Evolutionary conservation across 92 coral and sea anemone genomes (phyloP).

Genomic region (Bergia sp.): DNA sequence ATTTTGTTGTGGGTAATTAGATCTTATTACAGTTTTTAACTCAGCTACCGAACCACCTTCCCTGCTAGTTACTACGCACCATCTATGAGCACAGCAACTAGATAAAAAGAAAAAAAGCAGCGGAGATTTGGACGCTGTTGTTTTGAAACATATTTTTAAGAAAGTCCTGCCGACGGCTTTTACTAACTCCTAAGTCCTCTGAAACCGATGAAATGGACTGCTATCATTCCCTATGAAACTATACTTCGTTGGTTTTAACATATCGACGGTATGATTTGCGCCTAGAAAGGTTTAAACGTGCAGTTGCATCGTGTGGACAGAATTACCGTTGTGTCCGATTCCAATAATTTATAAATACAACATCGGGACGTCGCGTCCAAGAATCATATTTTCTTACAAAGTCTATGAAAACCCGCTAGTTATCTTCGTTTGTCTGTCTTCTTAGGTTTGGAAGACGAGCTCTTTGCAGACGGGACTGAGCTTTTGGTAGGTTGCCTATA

Average conservation of each 20-base stretch:
- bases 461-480: not conserved
- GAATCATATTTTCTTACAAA: not conserved
- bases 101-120: not conserved
- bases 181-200: not conserved
- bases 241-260: not conserved
- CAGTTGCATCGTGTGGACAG: not conserved
- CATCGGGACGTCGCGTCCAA: not conserved
- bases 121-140: too few relatives aligned
- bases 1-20: too few relatives aligned
- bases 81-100: not conserved
- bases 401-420: constrained; percentile 10
- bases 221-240: not conserved
- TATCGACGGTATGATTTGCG: not conserved
- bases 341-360: constrained; percentile 39
- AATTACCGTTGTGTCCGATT: not conserved
- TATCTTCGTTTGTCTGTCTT: constrained; percentile 41
- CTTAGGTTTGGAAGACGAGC: not conserved
- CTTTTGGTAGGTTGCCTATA: constrained; percentile 31
- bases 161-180: not conserved
- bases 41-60: not conserved
- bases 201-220: not conserved
- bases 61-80: not conserved
- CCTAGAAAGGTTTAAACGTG: not conserved
- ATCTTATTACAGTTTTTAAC: too few relatives aligned
- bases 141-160: not conserved